Evolutionary conservation across 2,797 vertebrate genomes (phyloP), one percentile per base, ranked within the genome.

Genomic region (Melanotaenia trifasciata): DNA sequence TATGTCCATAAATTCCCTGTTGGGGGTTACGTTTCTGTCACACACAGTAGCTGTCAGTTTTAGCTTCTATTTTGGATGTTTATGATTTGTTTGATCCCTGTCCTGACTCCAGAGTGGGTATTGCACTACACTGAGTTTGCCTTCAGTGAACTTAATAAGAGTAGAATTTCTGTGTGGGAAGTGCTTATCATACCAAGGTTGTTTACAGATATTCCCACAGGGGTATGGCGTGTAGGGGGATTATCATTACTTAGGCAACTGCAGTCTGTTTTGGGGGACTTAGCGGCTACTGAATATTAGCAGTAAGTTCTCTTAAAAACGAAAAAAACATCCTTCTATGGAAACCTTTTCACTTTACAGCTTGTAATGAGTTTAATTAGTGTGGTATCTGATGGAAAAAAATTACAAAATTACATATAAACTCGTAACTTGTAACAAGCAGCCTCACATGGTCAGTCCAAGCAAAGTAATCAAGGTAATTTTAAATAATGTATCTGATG

Each of bases 391-490:
- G 12, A 54, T 5, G 40, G 24, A 13, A 24, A 3, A 56, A 28
- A 54, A 54, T 3, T 14, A 1, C 24, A 28, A 56, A 56, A 3
- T 28, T 14, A 28, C 24, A 26, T 13, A 30, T 56, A 16, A 51
- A 51, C 9, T 51, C 10, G n/a, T n/a, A n/a, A n/a, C n/a, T n/a
- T 56, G 18, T 7, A 30, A 36, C 35, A 61, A 28, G 47, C 26
- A 68, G 64, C 38, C 12, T 72, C 50, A 12, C n/a, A 79, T 69
- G 28, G 74, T 87, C 86, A 81, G 86, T 92, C 87, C 76, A 84
- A 82, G 72, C 38, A 62, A 90, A 87, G 83, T 77, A 76, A 61
- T 87, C 79, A 84, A 76, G n/a, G 33, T 84, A 4, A 84, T 91
- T 89, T 89, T 79, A 89, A 75, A 80, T 68, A 76, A 67, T 85